Evolutionary conservation across 2,888 invertebrate species (phyloP).

Genomic region (Lissocephala sabroskyi): DNA sequence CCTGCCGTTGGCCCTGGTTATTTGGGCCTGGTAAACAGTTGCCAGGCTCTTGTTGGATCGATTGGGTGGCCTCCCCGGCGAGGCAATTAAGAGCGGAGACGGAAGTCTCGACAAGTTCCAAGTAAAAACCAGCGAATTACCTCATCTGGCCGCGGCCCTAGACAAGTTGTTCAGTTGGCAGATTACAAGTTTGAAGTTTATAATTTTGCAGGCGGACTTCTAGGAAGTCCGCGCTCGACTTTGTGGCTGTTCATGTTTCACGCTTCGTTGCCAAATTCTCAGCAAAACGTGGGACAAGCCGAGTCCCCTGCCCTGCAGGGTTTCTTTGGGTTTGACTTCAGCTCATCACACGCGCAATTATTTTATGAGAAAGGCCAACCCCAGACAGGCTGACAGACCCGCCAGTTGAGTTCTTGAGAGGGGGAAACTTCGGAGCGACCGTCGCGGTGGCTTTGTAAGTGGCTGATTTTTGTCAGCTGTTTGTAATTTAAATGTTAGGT

Average conservation of each 20-base stretch:
- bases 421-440: no score
- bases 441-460: neutral
- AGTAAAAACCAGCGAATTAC: no score
- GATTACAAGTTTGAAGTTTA: constrained; percentile 2
- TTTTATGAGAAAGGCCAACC: constrained; percentile 56
- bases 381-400: constrained; percentile 21
- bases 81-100: neutral
- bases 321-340: constrained; percentile 15
- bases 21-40: neutral
- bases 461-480: constrained; percentile 50
- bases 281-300: constrained; percentile 38
- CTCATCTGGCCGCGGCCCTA: neutral
- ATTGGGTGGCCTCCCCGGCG: neutral
- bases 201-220: constrained; percentile 16
- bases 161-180: no score
- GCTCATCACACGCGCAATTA: constrained; percentile 60
- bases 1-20: no score
- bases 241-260: constrained; percentile 45
- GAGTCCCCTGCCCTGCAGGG: neutral
- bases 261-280: constrained; percentile 65
- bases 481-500: constrained; percentile 56
- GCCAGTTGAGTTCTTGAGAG: no score
- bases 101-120: no score
- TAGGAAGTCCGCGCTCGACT: constrained; percentile 22
- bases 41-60: neutral